Evolutionary conservation across 2,113 vertebrate genomes (phyloP).

Genomic region (Callipepla squamata): DNA sequence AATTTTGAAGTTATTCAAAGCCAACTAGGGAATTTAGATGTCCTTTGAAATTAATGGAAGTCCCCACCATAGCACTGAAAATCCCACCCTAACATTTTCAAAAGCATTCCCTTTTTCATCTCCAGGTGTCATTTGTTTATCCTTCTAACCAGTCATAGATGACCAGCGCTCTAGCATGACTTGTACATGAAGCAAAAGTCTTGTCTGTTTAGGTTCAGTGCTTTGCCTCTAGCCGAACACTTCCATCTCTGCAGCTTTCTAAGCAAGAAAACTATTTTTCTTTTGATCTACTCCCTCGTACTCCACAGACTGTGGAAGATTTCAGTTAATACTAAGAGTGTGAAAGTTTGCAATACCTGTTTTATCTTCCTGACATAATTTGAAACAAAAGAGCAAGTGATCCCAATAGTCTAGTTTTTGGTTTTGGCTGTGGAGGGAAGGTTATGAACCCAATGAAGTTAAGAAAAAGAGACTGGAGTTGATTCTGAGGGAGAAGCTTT

Average conservation of each 20-base stretch:
- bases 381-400: neutral
- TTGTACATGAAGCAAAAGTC: neutral
- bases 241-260: neutral
- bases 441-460: neutral
- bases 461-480: neutral
- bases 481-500: neutral
- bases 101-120: neutral
- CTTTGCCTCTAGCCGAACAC: neutral
- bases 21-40: neutral
- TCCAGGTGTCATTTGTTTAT: neutral
- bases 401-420: neutral
- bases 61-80: neutral
- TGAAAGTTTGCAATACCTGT: neutral
- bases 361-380: neutral
- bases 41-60: constrained; percentile 23
- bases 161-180: neutral
- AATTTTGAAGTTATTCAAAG: constrained; percentile 1
- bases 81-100: neutral
- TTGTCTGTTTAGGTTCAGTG: neutral
- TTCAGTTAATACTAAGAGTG: neutral
- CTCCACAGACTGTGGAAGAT: neutral
- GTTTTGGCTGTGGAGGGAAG: neutral
- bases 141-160: neutral
- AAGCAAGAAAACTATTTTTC: neutral
- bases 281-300: neutral